A percentile compares a stretch with the other conserved stretches of the same genome.
phyloP scores from a whole-genome alignment of 2,113 vertebrate species.

The Sitta europaea region DNA sequence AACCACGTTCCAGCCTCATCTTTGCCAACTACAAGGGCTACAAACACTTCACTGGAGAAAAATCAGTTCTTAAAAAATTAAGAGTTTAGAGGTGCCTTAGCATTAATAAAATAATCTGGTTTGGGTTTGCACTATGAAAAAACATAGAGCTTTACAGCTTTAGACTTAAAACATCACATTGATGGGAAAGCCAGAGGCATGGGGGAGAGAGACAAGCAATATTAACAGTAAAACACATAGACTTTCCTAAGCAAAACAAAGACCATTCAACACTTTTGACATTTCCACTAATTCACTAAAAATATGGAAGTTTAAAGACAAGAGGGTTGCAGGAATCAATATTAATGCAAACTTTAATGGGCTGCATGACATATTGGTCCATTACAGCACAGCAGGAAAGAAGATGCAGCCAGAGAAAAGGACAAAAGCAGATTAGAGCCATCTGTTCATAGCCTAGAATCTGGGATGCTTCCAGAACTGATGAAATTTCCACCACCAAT shows the following conservation, averaged over 20 bases:
- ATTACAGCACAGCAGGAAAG: constrained; percentile 32
- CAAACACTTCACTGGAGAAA: neutral
- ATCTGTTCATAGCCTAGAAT: constrained; percentile 42
- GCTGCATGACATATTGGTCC: neutral
- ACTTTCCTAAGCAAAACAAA: neutral
- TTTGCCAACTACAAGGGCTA: neutral
- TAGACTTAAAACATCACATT: neutral
- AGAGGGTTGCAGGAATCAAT: neutral
- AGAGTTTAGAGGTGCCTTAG: neutral
- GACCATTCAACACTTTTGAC: neutral
- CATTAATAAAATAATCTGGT: neutral
- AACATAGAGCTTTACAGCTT: neutral
- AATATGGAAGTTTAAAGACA: neutral
- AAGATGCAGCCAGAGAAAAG: constrained; percentile 28
- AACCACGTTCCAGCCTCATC: neutral
- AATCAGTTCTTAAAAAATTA: neutral
- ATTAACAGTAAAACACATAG: neutral
- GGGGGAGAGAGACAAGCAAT: neutral
- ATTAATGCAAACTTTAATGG: neutral
- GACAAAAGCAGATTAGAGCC: constrained; percentile 58
- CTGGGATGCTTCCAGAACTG: neutral
- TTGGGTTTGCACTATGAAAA: neutral
- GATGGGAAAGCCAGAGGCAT: neutral
- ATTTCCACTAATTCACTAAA: neutral
- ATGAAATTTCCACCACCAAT: neutral